These are phyloP conservation scores for Drosophila navojoa DNA, from an alignment of 1,140 invertebrate genomes.

Conservation along the genomic window DNA sequence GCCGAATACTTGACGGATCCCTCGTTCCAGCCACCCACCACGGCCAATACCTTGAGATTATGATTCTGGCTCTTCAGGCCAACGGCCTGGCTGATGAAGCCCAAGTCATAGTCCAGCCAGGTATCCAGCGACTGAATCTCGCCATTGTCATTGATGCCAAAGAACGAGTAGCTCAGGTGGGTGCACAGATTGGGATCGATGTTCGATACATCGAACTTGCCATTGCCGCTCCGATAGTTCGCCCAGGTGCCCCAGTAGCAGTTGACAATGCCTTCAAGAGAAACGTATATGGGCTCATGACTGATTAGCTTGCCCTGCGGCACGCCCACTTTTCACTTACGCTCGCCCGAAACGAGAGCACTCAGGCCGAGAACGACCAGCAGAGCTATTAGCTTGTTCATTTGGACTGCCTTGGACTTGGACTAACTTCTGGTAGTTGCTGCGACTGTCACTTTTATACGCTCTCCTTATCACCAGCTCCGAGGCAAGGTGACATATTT, in stretches of 20 bases:
- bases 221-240: slow-evolving; percentile 85
- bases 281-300: background rate
- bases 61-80: slow-evolving; percentile 15
- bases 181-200: slow-evolving; percentile 88
- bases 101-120: slow-evolving; percentile 85
- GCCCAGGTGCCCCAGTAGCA: slow-evolving; percentile 89
- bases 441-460: slow-evolving; percentile 35
- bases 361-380: slow-evolving; percentile 46
- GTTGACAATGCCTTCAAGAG: slow-evolving; percentile 85
- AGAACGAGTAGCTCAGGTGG: slow-evolving; percentile 89
- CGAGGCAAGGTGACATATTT: no score
- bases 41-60: no score
- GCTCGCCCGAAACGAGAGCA: no score
- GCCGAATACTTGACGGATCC: no score
- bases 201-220: slow-evolving; percentile 85
- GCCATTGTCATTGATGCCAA: slow-evolving; percentile 85
- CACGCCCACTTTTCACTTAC: background rate
- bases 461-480: no score
- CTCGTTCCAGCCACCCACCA: no score
- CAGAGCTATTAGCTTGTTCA: slow-evolving; percentile 61
- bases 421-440: background rate
- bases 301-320: background rate
- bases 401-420: slow-evolving; percentile 27
- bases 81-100: slow-evolving; percentile 64
- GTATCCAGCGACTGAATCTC: slow-evolving; percentile 85